A percentile compares a stretch with the other conserved stretches of the same genome.
Conservation (phyloP, 2,888 invertebrate genomes). For the Melanostoma scalare region DNA sequence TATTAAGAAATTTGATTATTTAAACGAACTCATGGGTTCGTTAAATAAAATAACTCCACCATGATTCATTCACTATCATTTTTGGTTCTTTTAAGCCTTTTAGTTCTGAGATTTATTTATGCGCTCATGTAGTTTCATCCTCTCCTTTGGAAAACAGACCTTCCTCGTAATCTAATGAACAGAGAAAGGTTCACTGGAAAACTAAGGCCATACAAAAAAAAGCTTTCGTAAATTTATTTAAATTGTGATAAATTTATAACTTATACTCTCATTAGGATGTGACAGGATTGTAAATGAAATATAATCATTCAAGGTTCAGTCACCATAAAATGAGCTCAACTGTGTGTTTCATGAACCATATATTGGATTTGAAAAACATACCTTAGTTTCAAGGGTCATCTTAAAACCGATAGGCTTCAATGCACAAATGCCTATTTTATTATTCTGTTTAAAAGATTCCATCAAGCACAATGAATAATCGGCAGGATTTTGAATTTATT, state of each 20-base stretch:
- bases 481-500: not conserved
- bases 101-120: too few relatives aligned
- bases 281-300: constrained; percentile 27
- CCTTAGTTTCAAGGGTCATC: not conserved
- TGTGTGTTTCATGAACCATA: not conserved
- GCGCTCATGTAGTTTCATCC: too few relatives aligned
- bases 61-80: too few relatives aligned
- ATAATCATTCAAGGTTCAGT: constrained; percentile 8
- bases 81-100: too few relatives aligned
- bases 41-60: too few relatives aligned
- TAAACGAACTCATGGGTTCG: too few relatives aligned
- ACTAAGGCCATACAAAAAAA: not conserved
- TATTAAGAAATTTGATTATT: too few relatives aligned
- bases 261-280: constrained; percentile 2
- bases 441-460: not conserved
- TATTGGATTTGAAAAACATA: too few relatives aligned
- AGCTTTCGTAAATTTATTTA: constrained; percentile 13
- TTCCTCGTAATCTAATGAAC: too few relatives aligned
- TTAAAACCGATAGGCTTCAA: not conserved
- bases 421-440: not conserved
- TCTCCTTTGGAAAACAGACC: too few relatives aligned
- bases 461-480: constrained; percentile 2
- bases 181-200: not conserved
- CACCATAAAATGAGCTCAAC: constrained; percentile 20
- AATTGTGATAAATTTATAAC: constrained; percentile 23